Base-by-base conservation (phyloP, 2,797 vertebrate species). In the Sebastes iracundus region DNA sequence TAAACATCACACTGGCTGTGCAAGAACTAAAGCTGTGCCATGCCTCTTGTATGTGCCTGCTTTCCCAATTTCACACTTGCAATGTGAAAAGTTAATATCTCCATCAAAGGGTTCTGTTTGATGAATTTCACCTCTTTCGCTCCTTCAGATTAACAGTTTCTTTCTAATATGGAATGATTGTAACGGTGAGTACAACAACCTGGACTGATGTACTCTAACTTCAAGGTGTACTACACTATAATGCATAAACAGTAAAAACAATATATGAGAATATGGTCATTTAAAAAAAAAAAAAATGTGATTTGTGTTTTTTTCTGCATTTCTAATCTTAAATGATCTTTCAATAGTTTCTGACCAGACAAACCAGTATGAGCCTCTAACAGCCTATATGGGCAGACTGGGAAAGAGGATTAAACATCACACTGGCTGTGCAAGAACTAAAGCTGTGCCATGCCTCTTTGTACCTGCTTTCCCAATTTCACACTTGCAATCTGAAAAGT, bases 41-140 rank as follows among this genome's bases (percentile, higher is more conserved):
- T 80, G 74, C 74, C 59, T 81, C 64, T 86, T 73, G 35, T 38
- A 13, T 83, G 55, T 46, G 32, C 20, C 73, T 75, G 79, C 27
- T 86, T 63, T 52, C 61, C 55, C 64, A 74, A 84, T 89, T 90
- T 91, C 87, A 91, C 90, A 88, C 87, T 84, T 69, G 70, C 23
- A 73, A 58, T 71, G 22, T 82, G 62, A 88, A 87, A 82, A 79
- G 84, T 85, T 72, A 60, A 94, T 79, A 61, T 82, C 60, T 81
- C 81, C 27, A 74, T 73, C 27, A 67, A 13, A 42, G 16, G 28
- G 2, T 18, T 69, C 53, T 13, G 35, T 14, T 38, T 28, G 4
- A 14, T 38, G 11, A 14, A 56, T 23, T 62, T 55, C 7, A 42
- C 0, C 20, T 5, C 1, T 20, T 25, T 55, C 23, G 67, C 5